Conservation (phyloP, 2,888 invertebrate genomes). For the Neoaliturus tenellus region DNA sequence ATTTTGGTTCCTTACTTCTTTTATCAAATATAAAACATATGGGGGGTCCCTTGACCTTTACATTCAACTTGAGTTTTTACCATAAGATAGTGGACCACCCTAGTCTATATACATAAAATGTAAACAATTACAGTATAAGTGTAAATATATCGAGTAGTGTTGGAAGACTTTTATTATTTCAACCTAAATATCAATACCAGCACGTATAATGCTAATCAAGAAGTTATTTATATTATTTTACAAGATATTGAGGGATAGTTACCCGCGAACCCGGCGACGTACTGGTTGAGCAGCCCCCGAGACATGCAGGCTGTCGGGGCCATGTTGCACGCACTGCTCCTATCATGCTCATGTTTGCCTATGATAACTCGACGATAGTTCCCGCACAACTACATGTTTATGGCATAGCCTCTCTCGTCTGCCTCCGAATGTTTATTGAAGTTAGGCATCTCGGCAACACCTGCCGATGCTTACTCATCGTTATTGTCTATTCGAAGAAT, state of each 20-base stretch:
- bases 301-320: conserved; percentile 12
- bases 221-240: no score
- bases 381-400: background rate
- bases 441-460: no score
- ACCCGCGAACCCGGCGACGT: conserved; percentile 18
- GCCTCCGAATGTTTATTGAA: background rate
- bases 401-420: background rate
- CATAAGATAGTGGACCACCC: background rate
- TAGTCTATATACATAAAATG: no score
- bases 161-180: no score
- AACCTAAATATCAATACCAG: no score
- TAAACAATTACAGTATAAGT: no score
- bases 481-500: no score
- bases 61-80: background rate
- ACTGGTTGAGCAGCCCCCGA: conserved; percentile 16
- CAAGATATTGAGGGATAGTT: no score
- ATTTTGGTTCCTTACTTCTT: background rate
- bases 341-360: conserved; percentile 7
- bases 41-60: background rate
- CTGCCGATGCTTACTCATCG: conserved; percentile 2
- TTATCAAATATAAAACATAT: background rate
- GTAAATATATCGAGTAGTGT: no score
- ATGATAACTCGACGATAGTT: background rate
- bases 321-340: background rate
- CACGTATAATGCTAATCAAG: no score